Evolutionary conservation across 2,888 invertebrate species (phyloP), one percentile per base, ranked within the genome.

Genomic region (Gortyna flavago): DNA sequence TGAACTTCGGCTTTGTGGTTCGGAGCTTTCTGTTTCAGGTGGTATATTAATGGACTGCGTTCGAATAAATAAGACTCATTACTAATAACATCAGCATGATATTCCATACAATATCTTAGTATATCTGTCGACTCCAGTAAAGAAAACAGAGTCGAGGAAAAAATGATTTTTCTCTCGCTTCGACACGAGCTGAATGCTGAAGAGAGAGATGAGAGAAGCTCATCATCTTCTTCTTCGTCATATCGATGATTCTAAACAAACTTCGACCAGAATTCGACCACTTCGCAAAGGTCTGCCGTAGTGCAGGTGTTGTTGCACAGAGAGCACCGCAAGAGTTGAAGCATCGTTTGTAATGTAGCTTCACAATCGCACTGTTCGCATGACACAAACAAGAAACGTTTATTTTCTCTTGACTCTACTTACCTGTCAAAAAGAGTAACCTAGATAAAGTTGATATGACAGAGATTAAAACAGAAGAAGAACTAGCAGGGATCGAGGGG

Each of bases 1-100:
- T 71, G 66, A 72, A 57, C 44, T 41, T 61, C 25, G 16, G 38
- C 35, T 83, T 83, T 67, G 61, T 79, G 29, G 54, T 61, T 65
- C 44, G 38, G 32, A 29, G n/a, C 35, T 67, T 78, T 72, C 57
- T 7, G 32, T n/a, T 35, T 69, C 6, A 51, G n/a, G 25, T 51
- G 32, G 25, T 68, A 25, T 64, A 38, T 16, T 68, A 51, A 68
- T 48, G 5, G 5, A 51, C 48, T 48, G 9, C 32, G 48, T 67
- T 35, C 25, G 11, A n/a, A n/a, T 67, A 48, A 48, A 35, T 48
- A 32, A 67, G 8, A 32, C 16, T 29, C 35, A 64, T 38, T 38
- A 4, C 25, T 64, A 35, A 5, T 44, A 64, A 62, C 25, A 35
- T 25, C 25, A 64, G 25, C 62, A 13, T 11, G 35, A 62, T 35